Evolutionary conservation across 2,888 invertebrate genomes (phyloP), one percentile per base, ranked within the genome.

Genomic region (Tholera decimalis): DNA sequence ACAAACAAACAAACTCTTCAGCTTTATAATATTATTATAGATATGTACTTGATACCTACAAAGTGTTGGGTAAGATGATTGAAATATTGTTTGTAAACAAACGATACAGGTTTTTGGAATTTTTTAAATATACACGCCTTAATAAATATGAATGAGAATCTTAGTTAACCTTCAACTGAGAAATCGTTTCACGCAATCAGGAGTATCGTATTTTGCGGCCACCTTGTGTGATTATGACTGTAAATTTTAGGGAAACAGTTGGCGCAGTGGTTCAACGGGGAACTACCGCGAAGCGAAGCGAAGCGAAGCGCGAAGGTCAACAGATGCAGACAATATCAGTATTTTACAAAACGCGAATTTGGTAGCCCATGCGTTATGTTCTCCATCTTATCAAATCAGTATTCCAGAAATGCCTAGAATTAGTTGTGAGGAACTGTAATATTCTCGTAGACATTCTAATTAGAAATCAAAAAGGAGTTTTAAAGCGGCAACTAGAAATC

Each of bases 21-120:
- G n/a, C n/a, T n/a, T n/a, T n/a, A n/a, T n/a, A n/a, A n/a, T n/a
- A n/a, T n/a, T n/a, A n/a, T n/a, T n/a, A n/a, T n/a, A n/a, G n/a
- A n/a, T n/a, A n/a, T n/a, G n/a, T n/a, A 59, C 35, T 68, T 55
- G 57, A 73, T 65, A 66, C 22, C 33, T 75, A 15, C 43, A 24
- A 55, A 77, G 72, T 66, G 55, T 61, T 65, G 43, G 35, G 39
- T 58, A 59, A 60, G 35, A 56, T 54, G 39, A 61, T 56, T 58
- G 49, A 54, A 56, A 51, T 59, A 41, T 63, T 64, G 13, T 51
- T 54, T 54, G 24, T 56, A 35, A 53, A 59, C 55, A 63, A 59
- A n/a, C 0, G n/a, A 56, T 20, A n/a, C 5, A 35, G 0, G 15
- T 28, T 39, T 33, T 39, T 33, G 18, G 22, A 26, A 9, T 61